Evolutionary conservation across 37 sponge, comb jelly and placozoan genomes (phyloP).

Genomic region (Lycopodina hypogea): DNA sequence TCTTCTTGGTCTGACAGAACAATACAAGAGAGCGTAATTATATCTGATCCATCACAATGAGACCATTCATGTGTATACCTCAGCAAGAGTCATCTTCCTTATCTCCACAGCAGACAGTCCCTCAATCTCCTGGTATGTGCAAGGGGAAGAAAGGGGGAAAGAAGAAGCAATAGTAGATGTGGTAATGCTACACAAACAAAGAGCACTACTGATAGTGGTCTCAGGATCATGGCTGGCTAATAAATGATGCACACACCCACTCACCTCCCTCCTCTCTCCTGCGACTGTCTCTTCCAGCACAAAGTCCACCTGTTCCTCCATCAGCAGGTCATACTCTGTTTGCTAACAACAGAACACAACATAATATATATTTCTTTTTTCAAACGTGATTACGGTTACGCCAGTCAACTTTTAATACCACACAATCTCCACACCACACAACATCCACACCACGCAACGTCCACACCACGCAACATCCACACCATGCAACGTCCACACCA

Average conservation of each 20-base stretch:
- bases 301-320: conserved; percentile 92
- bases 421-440: too few species aligned
- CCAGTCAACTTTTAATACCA: too few species aligned
- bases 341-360: conserved; percentile 38
- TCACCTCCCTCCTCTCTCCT: conserved; percentile 39
- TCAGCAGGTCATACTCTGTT: conserved; percentile 87
- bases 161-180: too few species aligned
- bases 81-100: conserved; percentile 67
- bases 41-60: neutral
- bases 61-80: conserved; percentile 29
- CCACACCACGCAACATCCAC: too few species aligned
- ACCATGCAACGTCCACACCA: too few species aligned
- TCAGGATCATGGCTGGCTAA: too few species aligned
- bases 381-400: too few species aligned
- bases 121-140: neutral
- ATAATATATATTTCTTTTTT: neutral
- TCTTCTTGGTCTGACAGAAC: conserved; percentile 68
- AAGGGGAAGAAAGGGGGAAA: neutral
- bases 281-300: conserved; percentile 76
- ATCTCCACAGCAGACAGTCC: conserved; percentile 61
- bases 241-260: neutral
- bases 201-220: too few species aligned
- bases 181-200: too few species aligned
- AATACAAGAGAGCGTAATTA: neutral
- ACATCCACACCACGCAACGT: too few species aligned